These are phyloP conservation scores for Nomada ruficornis DNA, from an alignment of 2,888 invertebrate species.

Conservation along the genomic window DNA sequence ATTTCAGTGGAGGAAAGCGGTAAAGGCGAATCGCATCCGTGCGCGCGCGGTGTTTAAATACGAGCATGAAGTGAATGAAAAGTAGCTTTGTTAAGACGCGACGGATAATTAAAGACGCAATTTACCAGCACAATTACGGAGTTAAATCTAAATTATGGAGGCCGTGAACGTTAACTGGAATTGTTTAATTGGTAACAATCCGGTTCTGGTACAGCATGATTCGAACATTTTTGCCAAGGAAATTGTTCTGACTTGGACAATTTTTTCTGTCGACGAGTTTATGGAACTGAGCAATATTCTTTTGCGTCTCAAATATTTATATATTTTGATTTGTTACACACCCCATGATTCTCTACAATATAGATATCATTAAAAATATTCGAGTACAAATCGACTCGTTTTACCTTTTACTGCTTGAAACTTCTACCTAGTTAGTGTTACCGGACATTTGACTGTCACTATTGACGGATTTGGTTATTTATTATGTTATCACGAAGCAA, in stretches of 20 bases:
- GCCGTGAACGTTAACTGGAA: conserved; percentile 1
- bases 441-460: too few species aligned
- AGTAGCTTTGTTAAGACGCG: not conserved
- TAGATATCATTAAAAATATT: too few species aligned
- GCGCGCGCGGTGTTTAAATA: not conserved
- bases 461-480: too few species aligned
- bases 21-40: not conserved
- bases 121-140: conserved; percentile 5
- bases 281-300: not conserved
- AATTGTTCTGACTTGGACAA: not conserved
- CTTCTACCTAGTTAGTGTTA: too few species aligned
- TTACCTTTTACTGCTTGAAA: too few species aligned
- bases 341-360: too few species aligned
- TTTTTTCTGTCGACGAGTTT: not conserved
- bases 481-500: not conserved
- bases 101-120: conserved; percentile 29
- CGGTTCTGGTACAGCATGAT: too few species aligned
- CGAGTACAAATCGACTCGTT: too few species aligned
- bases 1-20: conserved; percentile 5
- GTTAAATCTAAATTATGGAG: conserved; percentile 12
- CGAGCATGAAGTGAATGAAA: not conserved
- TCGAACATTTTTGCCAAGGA: not conserved
- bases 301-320: not conserved
- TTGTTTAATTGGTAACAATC: conserved; percentile 13
- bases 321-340: not conserved